phyloP scores from a whole-genome alignment of 2,888 invertebrate species.

The Mythimna loreyi region DNA sequence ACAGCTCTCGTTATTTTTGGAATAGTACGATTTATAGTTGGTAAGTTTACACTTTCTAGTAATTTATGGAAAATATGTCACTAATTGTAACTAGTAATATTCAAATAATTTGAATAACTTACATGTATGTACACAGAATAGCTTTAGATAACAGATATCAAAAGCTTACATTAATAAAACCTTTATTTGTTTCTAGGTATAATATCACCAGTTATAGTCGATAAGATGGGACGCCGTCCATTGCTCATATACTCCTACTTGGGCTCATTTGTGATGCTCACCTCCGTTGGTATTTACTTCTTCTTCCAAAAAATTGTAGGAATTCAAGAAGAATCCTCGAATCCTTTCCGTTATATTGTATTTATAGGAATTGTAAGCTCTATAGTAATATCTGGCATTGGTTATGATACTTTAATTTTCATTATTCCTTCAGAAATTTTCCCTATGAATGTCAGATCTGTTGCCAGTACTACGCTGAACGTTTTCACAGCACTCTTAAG shows the following conservation, averaged over 20 bases:
- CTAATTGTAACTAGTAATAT: conserved; percentile 3
- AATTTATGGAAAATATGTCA: neutral
- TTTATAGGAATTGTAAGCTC: conserved; percentile 83
- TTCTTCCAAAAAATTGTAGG: conserved; percentile 75
- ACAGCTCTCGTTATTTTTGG: conserved; percentile 79
- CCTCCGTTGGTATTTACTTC: conserved; percentile 80
- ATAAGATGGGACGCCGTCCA: conserved; percentile 85
- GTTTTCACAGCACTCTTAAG: conserved; percentile 87
- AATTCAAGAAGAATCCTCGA: conserved; percentile 67
- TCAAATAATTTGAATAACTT: neutral
- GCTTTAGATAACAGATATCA: neutral
- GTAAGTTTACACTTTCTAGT: conserved; percentile 62
- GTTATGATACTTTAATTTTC: conserved; percentile 87
- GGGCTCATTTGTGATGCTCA: conserved; percentile 74
- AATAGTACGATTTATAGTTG: conserved; percentile 75
- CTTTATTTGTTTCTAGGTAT: conserved; percentile 75
- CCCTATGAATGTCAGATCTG: conserved; percentile 90
- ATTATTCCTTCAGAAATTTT: conserved; percentile 91
- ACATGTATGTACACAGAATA: conserved; percentile 13
- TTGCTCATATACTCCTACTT: conserved; percentile 84
- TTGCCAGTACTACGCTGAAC: conserved; percentile 87
- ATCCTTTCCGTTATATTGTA: conserved; percentile 77
- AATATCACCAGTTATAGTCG: conserved; percentile 78
- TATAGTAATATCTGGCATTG: conserved; percentile 79
- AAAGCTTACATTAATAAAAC: neutral